A percentile compares a stretch with the other conserved stretches of the same genome.
phyloP scores from a whole-genome alignment of 2,888 invertebrate species.

The Acanthopleura granulata region DNA sequence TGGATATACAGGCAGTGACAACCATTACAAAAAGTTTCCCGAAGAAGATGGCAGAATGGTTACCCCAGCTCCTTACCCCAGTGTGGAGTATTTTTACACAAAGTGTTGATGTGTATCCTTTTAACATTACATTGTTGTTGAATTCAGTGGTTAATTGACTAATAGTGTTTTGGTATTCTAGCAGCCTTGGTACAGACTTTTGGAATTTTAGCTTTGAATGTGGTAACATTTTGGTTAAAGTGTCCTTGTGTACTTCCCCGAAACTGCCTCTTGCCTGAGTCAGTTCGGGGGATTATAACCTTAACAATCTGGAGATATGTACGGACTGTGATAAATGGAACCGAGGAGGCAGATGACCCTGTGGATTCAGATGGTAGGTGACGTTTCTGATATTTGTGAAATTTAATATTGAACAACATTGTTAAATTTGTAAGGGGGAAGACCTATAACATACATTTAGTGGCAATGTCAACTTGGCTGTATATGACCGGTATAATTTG shows the following conservation, averaged over 20 bases:
- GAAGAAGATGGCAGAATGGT: conserved; percentile 75
- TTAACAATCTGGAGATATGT: conserved; percentile 71
- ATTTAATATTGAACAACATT: too few species aligned
- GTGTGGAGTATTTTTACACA: conserved; percentile 80
- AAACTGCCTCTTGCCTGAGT: background rate
- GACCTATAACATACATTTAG: too few species aligned
- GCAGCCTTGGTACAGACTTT: too few species aligned
- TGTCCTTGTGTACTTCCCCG: background rate
- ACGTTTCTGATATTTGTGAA: background rate
- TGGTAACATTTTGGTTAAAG: background rate
- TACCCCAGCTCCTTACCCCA: conserved; percentile 76
- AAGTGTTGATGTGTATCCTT: conserved; percentile 75
- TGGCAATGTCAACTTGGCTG: too few species aligned
- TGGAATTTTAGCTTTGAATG: too few species aligned
- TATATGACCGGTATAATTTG: too few species aligned
- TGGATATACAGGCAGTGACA: conserved; percentile 72
- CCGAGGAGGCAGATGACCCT: conserved; percentile 73
- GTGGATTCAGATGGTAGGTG: conserved; percentile 77
- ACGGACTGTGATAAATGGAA: conserved; percentile 76
- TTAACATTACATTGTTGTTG: background rate
- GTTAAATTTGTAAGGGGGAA: too few species aligned
- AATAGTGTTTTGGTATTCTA: too few species aligned
- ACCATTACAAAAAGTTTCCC: conserved; percentile 76
- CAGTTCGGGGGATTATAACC: background rate
- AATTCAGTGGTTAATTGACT: too few species aligned